Evolutionary conservation across 2,113 vertebrate species (phyloP), one percentile per base, ranked within the genome.

Genomic region (Poecile atricapillus): DNA sequence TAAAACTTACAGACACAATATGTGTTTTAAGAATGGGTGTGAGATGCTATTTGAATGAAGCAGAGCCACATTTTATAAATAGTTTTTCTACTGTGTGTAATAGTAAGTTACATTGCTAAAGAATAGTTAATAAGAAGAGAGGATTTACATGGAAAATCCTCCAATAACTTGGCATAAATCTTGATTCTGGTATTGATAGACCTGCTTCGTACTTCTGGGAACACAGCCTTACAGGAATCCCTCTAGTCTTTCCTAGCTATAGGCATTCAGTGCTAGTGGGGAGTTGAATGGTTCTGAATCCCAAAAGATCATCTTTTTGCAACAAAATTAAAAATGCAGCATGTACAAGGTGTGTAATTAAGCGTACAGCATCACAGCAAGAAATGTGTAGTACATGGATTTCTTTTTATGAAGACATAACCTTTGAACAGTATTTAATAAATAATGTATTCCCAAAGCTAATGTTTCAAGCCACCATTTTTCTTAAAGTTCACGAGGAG

Each of bases 341-440:
- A 31, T 68, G 82, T 89, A 75, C n/a, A 67, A 70, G 82, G 69
- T 52, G 25, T 92, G 49, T 77, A 63, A 65, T 88, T 76, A 84
- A 63, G 80, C 80, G 15, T 74, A 52, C 43, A 68, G 9, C 49
- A 49, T 63, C 64, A 56, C 60, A 88, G 43, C n/a, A 68, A 77
- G 65, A 77, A 84, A 52, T 4, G 1, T 58, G 43, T 80, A 76
- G 11, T 88, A 73, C 75, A 47, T 74, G 74, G 37, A 52, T 83
- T 63, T 86, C 23, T 76, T 90, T 90, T 82, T 83, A 56, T 76
- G 44, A 86, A 93, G 55, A 41, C 25, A 23, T 44, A 90, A 78
- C 52, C 60, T 87, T 88, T 81, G 76, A 92, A 64, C n/a, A 71
- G 31, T 65, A 39, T 88, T 84, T 91, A 89, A 91, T 96, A 91